These are phyloP conservation scores for Scartelaos histophorus DNA, from an alignment of 2,113 vertebrate species.

Conservation along the genomic window DNA sequence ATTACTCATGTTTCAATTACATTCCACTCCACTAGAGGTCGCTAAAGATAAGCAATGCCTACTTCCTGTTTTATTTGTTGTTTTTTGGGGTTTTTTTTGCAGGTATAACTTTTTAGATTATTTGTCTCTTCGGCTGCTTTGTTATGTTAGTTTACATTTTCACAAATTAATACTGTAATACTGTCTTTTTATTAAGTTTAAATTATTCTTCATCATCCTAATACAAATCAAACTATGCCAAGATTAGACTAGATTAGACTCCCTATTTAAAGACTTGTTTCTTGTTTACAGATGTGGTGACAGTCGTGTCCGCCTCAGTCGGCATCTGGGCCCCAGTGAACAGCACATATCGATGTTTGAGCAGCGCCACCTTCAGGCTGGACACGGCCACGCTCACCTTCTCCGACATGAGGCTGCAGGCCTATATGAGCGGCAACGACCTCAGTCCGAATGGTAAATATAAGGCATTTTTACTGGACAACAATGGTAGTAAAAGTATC, in stretches of 20 bases:
- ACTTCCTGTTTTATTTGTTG: no score
- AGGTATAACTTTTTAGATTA: no score
- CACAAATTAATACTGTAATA: no score
- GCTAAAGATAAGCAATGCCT: background rate
- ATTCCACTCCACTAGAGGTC: background rate
- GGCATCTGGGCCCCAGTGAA: constrained; percentile 79
- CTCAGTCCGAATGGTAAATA: constrained; percentile 80
- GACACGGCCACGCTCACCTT: constrained; percentile 69
- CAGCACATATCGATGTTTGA: constrained; percentile 84
- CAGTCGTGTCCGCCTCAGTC: constrained; percentile 41
- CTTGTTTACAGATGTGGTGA: constrained; percentile 52
- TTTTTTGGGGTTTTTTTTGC: no score
- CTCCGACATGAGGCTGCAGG: constrained; percentile 80
- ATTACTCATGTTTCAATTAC: background rate
- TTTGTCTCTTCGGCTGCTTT: no score
- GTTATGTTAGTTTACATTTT: no score
- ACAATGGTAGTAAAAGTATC: no score
- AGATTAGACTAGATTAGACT: background rate
- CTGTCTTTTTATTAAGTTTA: no score
- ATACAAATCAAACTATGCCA: background rate
- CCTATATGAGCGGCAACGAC: constrained; percentile 78
- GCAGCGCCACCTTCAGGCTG: constrained; percentile 53
- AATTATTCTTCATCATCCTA: background rate
- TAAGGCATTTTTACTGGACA: background rate
- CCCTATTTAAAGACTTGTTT: background rate